These are phyloP conservation scores for Nannoperca australis DNA, from an alignment of 2,797 vertebrate species.

Conservation along the genomic window DNA sequence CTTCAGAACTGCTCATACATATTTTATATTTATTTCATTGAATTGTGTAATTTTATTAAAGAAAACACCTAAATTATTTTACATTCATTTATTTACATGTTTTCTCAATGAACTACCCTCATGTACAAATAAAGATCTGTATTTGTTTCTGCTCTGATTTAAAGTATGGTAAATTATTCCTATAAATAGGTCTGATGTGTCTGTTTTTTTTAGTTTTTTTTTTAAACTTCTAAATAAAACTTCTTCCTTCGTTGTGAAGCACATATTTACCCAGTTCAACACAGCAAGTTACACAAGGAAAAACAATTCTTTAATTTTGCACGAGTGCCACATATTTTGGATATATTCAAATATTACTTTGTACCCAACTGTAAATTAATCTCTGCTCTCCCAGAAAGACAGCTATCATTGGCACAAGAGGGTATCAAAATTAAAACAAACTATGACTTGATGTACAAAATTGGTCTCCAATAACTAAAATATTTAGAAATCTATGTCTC, in stretches of 20 bases:
- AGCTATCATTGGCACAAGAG: conserved; percentile 75
- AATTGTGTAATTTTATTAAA: conserved; percentile 87
- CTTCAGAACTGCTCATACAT: conserved; percentile 74
- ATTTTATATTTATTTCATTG: conserved; percentile 96
- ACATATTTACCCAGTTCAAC: conserved; percentile 51
- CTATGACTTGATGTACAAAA: conserved; percentile 30
- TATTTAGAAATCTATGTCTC: conserved; percentile 5
- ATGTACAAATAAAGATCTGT: conserved; percentile 85
- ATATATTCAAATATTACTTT: conserved; percentile 17
- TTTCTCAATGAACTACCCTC: conserved; percentile 87
- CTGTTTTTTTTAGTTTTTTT: conserved; percentile 93
- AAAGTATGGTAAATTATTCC: conserved; percentile 95
- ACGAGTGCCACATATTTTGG: conserved; percentile 27
- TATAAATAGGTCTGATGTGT: conserved; percentile 89
- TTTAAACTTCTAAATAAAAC: conserved; percentile 96
- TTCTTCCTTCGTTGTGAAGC: conserved; percentile 60
- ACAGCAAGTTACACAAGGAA: conserved; percentile 47
- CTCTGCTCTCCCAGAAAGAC: conserved; percentile 54
- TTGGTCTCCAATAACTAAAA: background rate
- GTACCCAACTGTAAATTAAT: conserved; percentile 27
- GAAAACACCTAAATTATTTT: conserved; percentile 93
- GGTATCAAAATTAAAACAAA: conserved; percentile 35
- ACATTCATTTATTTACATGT: conserved; percentile 84
- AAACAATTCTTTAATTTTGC: conserved; percentile 47
- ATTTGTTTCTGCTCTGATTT: conserved; percentile 86